Evolutionary conservation across 2,888 invertebrate species (phyloP).

Genomic region (Drosophila conformis): DNA sequence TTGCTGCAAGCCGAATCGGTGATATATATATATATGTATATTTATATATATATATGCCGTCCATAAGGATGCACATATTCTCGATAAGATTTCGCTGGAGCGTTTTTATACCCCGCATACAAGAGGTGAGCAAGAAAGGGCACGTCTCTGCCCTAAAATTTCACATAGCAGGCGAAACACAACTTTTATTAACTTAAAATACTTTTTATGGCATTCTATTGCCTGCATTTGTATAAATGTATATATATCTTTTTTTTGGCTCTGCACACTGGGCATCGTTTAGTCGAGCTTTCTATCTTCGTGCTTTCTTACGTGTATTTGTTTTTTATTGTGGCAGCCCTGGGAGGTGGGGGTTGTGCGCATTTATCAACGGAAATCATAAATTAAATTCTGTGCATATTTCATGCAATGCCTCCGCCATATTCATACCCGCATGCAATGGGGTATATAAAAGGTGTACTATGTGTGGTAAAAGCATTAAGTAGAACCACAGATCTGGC

Average conservation of each 20-base stretch:
- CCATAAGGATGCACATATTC: slow-evolving; percentile 51
- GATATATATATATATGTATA: not conserved
- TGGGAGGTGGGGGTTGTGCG: slow-evolving; percentile 31
- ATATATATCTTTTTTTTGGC: not conserved
- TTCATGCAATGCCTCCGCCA: slow-evolving; percentile 48
- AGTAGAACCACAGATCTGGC: not conserved
- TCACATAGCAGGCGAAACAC: not conserved
- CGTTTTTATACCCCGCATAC: slow-evolving; percentile 11
- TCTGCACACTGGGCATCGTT: slow-evolving; percentile 4
- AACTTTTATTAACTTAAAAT: not conserved
- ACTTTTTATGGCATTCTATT: not conserved
- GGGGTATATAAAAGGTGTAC: slow-evolving; percentile 33
- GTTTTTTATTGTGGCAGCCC: slow-evolving; percentile 38
- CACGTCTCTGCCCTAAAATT: not conserved
- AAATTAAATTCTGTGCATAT: slow-evolving; percentile 74
- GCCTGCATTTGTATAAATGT: no score
- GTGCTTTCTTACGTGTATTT: not conserved
- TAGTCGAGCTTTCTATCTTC: not conserved
- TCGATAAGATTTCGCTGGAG: slow-evolving; percentile 57
- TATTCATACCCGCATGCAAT: not conserved
- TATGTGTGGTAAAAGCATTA: not conserved
- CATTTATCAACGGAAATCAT: slow-evolving; percentile 82
- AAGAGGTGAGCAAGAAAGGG: not conserved
- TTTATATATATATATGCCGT: slow-evolving; percentile 1
- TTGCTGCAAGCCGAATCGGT: slow-evolving; percentile 24